These are phyloP conservation scores for Aptenodytes forsteri DNA, from an alignment of 2,113 vertebrate genomes.

Conservation along the genomic window DNA sequence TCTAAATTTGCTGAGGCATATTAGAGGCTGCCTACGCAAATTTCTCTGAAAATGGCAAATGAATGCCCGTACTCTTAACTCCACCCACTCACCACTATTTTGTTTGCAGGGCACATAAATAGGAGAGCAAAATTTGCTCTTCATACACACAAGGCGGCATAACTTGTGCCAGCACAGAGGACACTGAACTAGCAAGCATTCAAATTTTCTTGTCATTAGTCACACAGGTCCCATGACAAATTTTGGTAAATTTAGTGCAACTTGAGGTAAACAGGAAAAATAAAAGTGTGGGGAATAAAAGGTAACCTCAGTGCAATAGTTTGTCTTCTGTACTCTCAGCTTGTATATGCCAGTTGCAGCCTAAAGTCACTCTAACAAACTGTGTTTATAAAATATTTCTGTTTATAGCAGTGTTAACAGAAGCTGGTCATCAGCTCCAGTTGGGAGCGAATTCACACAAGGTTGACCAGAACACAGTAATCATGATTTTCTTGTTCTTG, in stretches of 20 bases:
- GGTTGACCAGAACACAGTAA: background rate
- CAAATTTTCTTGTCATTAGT: constrained; percentile 1
- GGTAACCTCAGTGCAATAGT: background rate
- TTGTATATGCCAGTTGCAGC: background rate
- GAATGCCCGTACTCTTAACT: background rate
- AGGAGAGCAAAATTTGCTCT: background rate
- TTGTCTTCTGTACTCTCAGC: background rate
- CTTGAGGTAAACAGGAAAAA: constrained; percentile 23
- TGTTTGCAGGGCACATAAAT: background rate
- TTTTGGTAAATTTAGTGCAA: constrained; percentile 55
- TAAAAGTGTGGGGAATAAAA: background rate
- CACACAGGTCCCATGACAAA: constrained; percentile 1
- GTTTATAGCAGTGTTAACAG: background rate
- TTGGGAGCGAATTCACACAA: background rate
- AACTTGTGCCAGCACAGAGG: background rate
- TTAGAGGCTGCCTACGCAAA: constrained; percentile 4
- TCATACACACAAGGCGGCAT: too few relatives aligned
- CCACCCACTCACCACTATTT: constrained; percentile 6
- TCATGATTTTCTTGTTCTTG: background rate
- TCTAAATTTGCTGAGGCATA: constrained; percentile 35
- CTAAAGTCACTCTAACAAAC: background rate
- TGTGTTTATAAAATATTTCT: background rate
- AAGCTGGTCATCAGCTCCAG: background rate
- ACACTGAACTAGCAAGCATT: background rate
- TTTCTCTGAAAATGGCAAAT: constrained; percentile 44